Percentiles rank a stretch among this genome's conserved stretches.
phyloP scores from a whole-genome alignment of 2,888 invertebrate species.

The Tachina fera region DNA sequence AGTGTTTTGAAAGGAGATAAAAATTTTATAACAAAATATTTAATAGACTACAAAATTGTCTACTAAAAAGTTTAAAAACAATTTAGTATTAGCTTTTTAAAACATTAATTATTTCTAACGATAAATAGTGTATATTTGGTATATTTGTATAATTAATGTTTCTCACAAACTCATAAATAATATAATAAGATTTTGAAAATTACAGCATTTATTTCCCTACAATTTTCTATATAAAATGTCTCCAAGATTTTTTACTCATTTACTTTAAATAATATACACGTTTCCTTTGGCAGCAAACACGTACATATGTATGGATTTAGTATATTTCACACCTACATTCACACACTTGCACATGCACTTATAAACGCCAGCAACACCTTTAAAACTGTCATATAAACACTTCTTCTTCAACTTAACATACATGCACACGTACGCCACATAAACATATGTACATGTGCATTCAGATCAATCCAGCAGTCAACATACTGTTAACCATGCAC shows the following conservation, averaged over 20 bases:
- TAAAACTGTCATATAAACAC: conserved; percentile 51
- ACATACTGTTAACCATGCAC: conserved; percentile 7
- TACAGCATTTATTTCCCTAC: neutral
- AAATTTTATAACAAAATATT: neutral
- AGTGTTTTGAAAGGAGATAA: neutral
- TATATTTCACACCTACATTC: neutral
- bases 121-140: neutral
- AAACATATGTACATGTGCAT: neutral
- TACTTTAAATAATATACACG: neutral
- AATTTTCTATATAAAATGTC: neutral
- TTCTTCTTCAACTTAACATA: neutral
- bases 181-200: neutral
- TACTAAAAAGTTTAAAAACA: too few species aligned
- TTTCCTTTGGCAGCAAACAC: neutral
- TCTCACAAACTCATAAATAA: neutral
- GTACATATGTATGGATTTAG: too few species aligned
- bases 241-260: neutral
- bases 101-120: neutral
- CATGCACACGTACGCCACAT: neutral
- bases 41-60: too few species aligned
- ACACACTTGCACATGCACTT: conserved; percentile 3
- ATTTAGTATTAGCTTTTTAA: too few species aligned
- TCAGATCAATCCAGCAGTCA: too few species aligned
- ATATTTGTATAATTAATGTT: neutral
- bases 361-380: conserved; percentile 39